Conservation (phyloP, 2,888 invertebrate genomes). For the Rhagophthalmus giganteus region DNA sequence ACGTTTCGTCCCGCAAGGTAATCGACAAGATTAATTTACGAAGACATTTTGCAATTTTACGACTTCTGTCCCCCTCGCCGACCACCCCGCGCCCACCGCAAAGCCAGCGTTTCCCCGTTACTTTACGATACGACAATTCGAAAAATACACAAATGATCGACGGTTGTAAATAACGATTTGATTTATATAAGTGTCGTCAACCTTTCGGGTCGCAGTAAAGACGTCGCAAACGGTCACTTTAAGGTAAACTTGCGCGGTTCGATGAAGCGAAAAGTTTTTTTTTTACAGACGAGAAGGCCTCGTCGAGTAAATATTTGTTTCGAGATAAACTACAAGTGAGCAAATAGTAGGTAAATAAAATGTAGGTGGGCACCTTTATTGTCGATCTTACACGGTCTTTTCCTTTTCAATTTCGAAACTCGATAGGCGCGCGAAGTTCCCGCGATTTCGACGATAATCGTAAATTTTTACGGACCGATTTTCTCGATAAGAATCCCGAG, state of each 20-base stretch:
- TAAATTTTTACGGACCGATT: not conserved
- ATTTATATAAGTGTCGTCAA: slow-evolving; percentile 2
- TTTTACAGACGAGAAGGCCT: not conserved
- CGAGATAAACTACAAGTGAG: not conserved
- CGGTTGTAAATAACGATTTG: slow-evolving; percentile 1
- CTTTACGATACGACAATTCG: slow-evolving; percentile 2
- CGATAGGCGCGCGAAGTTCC: not conserved
- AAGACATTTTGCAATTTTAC: no score
- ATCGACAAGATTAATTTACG: no score
- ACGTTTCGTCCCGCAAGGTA: no score
- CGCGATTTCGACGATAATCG: not conserved
- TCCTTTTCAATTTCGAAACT: not conserved
- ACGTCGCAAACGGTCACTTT: no score
- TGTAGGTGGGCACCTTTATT: not conserved
- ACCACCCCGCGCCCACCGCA: no score
- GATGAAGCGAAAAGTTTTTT: no score
- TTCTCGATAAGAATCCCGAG: not conserved
- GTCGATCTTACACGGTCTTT: not conserved
- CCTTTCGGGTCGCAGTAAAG: not conserved
- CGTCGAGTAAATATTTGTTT: not conserved
- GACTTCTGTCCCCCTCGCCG: no score
- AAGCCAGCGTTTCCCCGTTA: no score
- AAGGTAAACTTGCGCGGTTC: no score
- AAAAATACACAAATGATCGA: no score
- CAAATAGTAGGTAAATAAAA: not conserved